Base-by-base conservation (phyloP, 2,113 vertebrate species). In the Marmota monax region DNA sequence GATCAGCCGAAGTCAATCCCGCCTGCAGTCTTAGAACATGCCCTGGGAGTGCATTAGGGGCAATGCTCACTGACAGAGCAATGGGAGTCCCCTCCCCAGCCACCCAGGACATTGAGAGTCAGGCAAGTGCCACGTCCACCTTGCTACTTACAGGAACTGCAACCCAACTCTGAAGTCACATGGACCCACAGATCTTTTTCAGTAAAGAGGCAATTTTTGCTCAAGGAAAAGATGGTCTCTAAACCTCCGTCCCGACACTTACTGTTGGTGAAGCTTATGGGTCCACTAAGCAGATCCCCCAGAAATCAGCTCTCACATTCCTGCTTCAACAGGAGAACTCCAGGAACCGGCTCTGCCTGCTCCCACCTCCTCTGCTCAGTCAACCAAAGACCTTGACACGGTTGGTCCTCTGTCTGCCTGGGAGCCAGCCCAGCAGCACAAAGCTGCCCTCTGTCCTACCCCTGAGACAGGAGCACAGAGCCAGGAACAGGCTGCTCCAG, bases 401-500 rank as follows among this genome's bases (percentile, higher is more conserved):
- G 67, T 69, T 42, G 69, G 20, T 61, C 27, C 51, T 77, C 32
- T 48, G 10, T 34, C n/a, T 13, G 17, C n/a, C 22, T 48, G 23
- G 65, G 11, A 70, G 67, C 67, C 7, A 25, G 48, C 13, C 16
- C 34, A 32, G 51, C n/a, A 32, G 11, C 34, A 51, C 9, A 58
- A 85, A 51, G 51, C 22, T 20, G 20, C 9, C 22, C 48, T 74
- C 7, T 78, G 34, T 34, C 73, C 5, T 5, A 18, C 51, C 58
- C n/a, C 5, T 12, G 32, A 63, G 48, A 42, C 7, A 4, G 53
- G n/a, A 82, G 51, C n/a, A 32, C 17, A 42, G 34, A 23, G 9
- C 14, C 16, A 0, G 0, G 14, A 13, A 0, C 42, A 0, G 16
- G 1, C n/a, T 56, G 3, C 25, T 29, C 20, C 42, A 1, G 61